These are phyloP conservation scores for Dynastes maya DNA, from an alignment of 2,888 invertebrate genomes.

Conservation along the genomic window DNA sequence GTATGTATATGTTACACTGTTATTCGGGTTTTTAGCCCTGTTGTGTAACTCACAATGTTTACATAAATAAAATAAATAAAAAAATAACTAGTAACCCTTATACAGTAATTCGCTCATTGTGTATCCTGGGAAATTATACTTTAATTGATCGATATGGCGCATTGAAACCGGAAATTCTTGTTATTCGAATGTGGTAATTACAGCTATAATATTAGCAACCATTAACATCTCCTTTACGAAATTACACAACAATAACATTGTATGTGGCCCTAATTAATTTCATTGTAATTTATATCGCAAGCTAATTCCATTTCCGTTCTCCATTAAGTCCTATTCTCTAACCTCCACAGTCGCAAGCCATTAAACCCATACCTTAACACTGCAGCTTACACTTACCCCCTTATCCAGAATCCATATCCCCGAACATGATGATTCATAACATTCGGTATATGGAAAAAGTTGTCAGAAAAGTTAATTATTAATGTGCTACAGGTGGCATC, in stretches of 20 bases:
- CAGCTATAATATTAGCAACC: neutral
- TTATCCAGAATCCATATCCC: neutral
- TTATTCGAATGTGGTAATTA: neutral
- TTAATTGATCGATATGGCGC: no score
- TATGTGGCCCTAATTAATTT: constrained; percentile 18
- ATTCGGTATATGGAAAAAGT: constrained; percentile 19
- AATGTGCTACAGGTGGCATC: constrained; percentile 43
- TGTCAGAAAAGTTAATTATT: constrained; percentile 44
- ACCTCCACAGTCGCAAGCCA: constrained; percentile 18
- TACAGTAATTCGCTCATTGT: neutral
- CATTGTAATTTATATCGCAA: neutral
- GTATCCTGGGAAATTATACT: no score
- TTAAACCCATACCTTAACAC: constrained; percentile 1
- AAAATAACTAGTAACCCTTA: no score
- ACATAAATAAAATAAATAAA: no score
- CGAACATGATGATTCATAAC: constrained; percentile 14
- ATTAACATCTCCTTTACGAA: neutral
- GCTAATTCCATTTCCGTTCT: constrained; percentile 35
- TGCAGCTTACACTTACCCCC: neutral
- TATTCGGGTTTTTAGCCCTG: no score
- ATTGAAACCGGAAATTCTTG: no score
- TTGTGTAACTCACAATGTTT: no score
- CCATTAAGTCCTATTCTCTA: constrained; percentile 32
- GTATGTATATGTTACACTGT: no score
- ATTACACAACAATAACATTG: neutral